Evolutionary conservation across 2,797 vertebrate genomes (phyloP), one percentile per base, ranked within the genome.

Genomic region (Orientallactaga sibirica): DNA sequence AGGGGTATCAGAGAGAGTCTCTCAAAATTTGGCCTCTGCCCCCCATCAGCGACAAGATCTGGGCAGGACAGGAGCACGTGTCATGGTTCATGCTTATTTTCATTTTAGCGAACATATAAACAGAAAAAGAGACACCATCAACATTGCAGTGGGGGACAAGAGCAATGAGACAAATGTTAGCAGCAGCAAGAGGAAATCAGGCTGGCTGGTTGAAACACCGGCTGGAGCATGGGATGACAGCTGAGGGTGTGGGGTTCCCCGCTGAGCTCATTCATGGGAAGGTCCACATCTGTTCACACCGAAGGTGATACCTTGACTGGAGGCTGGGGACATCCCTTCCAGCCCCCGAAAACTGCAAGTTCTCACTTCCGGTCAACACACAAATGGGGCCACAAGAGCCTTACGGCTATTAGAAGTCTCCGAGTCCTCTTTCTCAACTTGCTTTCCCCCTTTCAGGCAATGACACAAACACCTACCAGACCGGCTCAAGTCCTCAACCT

Each of bases 241-340:
- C 29, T 61, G 19, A 74, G 73, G 27, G 27, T 8, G 8, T 52
- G 68, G 19, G 78, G 37, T 61, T 37, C 33, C 52, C 66, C 3
- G 1, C 58, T 11, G 58, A 64, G 84, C 8, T 9, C 22, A 16
- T 15, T 73, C 29, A 3, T 16, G 2, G 29, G 71, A 90, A 76
- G 73, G 37, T 0, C 5, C 74, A 55, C 48, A 18, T 74, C 75
- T 68, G 29, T 61, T 66, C n/a, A 29, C 73, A 80, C 3, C 24
- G 52, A 66, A 29, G 75, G 66, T 43, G 52, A 37, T 68, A 61
- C 55, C 25, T 80, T 77, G 74, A 29, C 89, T 19, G 58, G 64
- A 91, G 68, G 81, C 73, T 81, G 24, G 61, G 77, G 84, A 73
- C 84, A 71, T 89, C 73, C 58, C 73, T 93, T 43, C 67, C 41